phyloP scores from a whole-genome alignment of 2,888 invertebrate genomes.

The Himalopsyche kuldschensis region DNA sequence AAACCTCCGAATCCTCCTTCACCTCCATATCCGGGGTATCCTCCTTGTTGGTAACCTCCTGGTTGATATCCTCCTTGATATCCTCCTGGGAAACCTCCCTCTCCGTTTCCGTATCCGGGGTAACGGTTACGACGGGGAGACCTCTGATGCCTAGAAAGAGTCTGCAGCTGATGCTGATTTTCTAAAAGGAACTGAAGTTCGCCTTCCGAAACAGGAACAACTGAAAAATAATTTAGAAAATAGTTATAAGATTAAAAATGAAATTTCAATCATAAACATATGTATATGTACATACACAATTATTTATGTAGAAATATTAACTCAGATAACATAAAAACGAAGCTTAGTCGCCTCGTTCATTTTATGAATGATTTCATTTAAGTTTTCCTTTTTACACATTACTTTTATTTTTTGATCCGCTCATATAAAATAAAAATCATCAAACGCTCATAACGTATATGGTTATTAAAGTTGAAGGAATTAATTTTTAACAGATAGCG shows the following conservation, averaged over 20 bases:
- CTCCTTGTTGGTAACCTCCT: slow-evolving; percentile 11
- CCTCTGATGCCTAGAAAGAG: not conserved
- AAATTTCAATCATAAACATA: too few relatives aligned
- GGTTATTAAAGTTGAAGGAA: too few relatives aligned
- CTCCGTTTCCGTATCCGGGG: slow-evolving; percentile 6
- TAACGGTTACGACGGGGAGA: slow-evolving; percentile 13
- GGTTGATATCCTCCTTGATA: slow-evolving; percentile 9
- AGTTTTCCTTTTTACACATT: too few relatives aligned
- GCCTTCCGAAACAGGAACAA: slow-evolving; percentile 34
- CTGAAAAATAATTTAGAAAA: slow-evolving; percentile 19
- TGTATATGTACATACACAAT: too few relatives aligned
- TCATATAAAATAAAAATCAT: too few relatives aligned
- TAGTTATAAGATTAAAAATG: too few relatives aligned
- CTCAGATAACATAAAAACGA: too few relatives aligned
- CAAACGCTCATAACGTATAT: too few relatives aligned
- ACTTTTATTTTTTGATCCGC: too few relatives aligned
- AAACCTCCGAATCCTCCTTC: not conserved
- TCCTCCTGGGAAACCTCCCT: slow-evolving; percentile 1
- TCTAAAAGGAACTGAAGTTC: slow-evolving; percentile 26
- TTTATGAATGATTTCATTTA: too few relatives aligned
- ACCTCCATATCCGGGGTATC: slow-evolving; percentile 11
- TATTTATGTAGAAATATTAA: too few relatives aligned
- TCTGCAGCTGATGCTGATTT: not conserved
- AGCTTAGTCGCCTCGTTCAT: too few relatives aligned
- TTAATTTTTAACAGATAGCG: not conserved